Base-by-base conservation (phyloP, 2,888 invertebrate species). In the Cremastinae sp. region DNA sequence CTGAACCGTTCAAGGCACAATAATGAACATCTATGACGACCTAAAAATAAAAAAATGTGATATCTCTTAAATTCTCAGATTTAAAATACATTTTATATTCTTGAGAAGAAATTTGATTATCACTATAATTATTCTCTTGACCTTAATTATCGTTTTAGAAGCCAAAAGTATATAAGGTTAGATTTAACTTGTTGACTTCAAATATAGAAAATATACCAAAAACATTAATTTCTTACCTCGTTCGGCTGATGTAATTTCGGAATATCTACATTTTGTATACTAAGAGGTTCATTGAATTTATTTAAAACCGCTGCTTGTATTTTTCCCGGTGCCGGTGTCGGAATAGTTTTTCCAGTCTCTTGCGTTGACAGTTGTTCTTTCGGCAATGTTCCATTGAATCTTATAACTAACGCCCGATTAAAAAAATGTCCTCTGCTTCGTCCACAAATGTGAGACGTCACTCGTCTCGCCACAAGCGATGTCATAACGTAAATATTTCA, bases 1-100 rank as follows among this genome's bases (percentile, higher is more conserved):
- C 94, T 0, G 92, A 90, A 55, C 92, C 91, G 87, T 94, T 94
- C n/a, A 94, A 90, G 65, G 93, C 93, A 82, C 93, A 93, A 78
- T 92, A 92, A 79, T 92, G 90, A 0, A 94, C 93, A 80, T 92
- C 91, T 10, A 94, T 91, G 70, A 93, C 87, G n/a, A 94, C 92
- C 93, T 94, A 82, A 41, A 28, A 68, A 18, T 9, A 5, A 16
- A 35, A 16, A 51, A 12, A 70, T n/a, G n/a, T n/a, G n/a, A n/a
- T n/a, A n/a, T n/a, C n/a, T n/a, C n/a, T n/a, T n/a, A n/a, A n/a
- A n/a, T n/a, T n/a, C n/a, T n/a, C n/a, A n/a, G n/a, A n/a, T n/a
- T n/a, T n/a, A n/a, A n/a, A n/a, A n/a, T n/a, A n/a, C n/a, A n/a
- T n/a, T n/a, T n/a, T n/a, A n/a, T n/a, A n/a, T n/a, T n/a, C n/a